Conservation (phyloP, 2,888 invertebrate species). For the Xanthorhoe spadicearia region DNA sequence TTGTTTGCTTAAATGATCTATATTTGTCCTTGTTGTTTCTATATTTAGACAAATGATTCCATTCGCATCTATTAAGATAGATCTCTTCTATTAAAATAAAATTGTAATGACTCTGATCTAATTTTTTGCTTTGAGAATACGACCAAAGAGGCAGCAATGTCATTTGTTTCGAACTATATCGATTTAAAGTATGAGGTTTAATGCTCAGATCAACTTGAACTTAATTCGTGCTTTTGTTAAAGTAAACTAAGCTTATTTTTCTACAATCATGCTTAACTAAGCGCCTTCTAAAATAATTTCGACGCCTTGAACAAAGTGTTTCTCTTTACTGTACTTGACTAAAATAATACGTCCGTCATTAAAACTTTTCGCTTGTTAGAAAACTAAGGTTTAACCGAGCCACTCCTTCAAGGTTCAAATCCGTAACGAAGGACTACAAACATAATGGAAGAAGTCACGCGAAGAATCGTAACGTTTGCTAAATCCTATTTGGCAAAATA, state of each 20-base stretch:
- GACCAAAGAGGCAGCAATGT: background rate
- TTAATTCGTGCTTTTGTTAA: background rate
- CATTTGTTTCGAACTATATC: background rate
- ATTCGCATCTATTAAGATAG: background rate
- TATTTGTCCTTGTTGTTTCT: conserved; percentile 22
- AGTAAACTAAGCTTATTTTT: too few species aligned
- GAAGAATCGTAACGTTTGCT: conserved; percentile 50
- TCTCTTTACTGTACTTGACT: too few species aligned
- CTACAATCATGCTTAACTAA: background rate
- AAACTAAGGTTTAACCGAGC: conserved; percentile 36
- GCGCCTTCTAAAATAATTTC: background rate
- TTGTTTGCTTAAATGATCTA: background rate
- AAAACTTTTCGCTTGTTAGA: background rate
- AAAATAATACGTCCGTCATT: background rate
- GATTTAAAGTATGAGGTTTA: background rate
- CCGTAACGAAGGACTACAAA: conserved; percentile 62
- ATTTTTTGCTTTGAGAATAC: background rate
- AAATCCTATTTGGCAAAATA: conserved; percentile 43
- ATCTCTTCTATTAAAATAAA: background rate
- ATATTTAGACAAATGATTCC: conserved; percentile 34
- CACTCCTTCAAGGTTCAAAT: conserved; percentile 56
- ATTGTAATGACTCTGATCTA: background rate
- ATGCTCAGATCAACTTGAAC: background rate
- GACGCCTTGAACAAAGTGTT: background rate
- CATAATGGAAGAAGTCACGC: conserved; percentile 65